Evolutionary conservation across 2,113 vertebrate genomes (phyloP), one percentile per base, ranked within the genome.

Genomic region (Rhinolophus sinicus): DNA sequence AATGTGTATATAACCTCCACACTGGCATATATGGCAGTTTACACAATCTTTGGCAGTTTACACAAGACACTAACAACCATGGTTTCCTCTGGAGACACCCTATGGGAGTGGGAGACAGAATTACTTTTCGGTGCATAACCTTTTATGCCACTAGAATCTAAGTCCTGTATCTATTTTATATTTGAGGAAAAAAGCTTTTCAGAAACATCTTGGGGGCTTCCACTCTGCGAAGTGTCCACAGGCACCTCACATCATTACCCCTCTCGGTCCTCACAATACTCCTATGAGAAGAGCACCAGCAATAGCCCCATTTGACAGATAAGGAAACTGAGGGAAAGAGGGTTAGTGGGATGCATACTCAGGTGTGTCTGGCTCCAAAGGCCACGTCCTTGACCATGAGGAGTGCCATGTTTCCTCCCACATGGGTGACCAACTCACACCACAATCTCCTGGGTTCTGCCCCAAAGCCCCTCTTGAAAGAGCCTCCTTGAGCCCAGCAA

Each of bases 221-320:
- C 58, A 30, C 0, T 3, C 14, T 19, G 38, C 13, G 44, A 60
- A 69, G 26, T 35, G 9, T 83, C 52, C 54, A 4, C 40, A 33
- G 11, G 22, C 1, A 15, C 47, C 12, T 50, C 47, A 50, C 22
- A 16, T 64, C 8, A 18, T 38, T 3, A 67, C 10, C 56, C 35
- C 2, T 33, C 2, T n/a, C 28, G 38, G 60, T 52, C 65, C n/a
- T 72, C 50, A 44, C 33, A n/a, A 24, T 0, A 6, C 6, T n/a
- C 33, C 24, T 19, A 3, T 0, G 0, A 22, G 40, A 35, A 24
- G 7, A 83, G n/a, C 2, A 8, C 81, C 35, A 26, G 1, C 54
- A 30, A 24, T 11, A 13, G n/a, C 19, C 15, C 47, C 78, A 40
- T 38, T 21, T 60, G 58, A 69, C 26, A 84, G 82, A 40, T 44